Evolutionary conservation across 2,797 vertebrate species (phyloP), one percentile per base, ranked within the genome.

Genomic region (Melanotaenia parkinsoni): DNA sequence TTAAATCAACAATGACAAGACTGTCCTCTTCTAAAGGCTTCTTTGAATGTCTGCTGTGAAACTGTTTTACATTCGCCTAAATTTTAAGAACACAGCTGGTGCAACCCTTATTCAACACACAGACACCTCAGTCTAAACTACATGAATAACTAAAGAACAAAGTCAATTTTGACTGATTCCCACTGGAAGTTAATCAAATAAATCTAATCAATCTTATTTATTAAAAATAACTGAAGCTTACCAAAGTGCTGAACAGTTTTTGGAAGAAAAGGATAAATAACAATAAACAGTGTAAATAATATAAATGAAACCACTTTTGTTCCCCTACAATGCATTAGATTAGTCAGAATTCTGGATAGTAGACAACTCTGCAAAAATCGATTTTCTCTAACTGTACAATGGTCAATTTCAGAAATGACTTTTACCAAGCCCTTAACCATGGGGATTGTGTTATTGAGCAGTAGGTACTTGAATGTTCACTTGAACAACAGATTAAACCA

Each of bases 1-100:
- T 59, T 47, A 76, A 74, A 89, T 43, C 33, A 62, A 40, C 77
- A 59, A 69, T 75, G 87, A 88, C 84, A 90, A 80, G 63, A 65
- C 77, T 54, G 74, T 83, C 74, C 66, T 45, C 30, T 51, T 80
- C 70, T 53, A 68, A 81, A 70, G 51, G 67, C 58, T 72, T 28
- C 22, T 63, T 58, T 74, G 40, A 78, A 75, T 67, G 76, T 63
- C 72, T 65, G 60, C 50, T 7, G 11, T 69, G 56, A 79, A 82
- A 58, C 7, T 16, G 22, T 16, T 63, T 47, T 63, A 2, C 61
- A 67, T 68, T 63, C 24, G 30, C 66, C 43, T 28, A 70, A 50
- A 68, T 72, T 12, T 76, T 63, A 79, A 70, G 61, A 47, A 77
- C 63, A 62, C 56, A 70, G 45, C 63, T 28, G 38, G 63, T 63